Evolutionary conservation across 1,140 invertebrate species (phyloP).

Genomic region (Bombus huntii): DNA sequence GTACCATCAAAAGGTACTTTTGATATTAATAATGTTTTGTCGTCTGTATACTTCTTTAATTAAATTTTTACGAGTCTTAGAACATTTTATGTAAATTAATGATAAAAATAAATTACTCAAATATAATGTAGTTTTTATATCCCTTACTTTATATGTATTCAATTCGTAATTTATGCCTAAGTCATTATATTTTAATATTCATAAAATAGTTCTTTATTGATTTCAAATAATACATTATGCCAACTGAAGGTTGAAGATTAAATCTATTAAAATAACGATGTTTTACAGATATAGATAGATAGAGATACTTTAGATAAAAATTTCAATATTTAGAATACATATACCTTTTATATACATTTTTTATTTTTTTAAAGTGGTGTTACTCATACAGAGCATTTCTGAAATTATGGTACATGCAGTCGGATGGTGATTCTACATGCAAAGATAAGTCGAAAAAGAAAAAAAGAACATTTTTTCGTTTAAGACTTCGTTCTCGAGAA

Average conservation of each 20-base stretch:
- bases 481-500: too few relatives aligned
- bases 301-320: too few relatives aligned
- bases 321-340: background rate
- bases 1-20: constrained; percentile 90
- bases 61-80: constrained; percentile 72
- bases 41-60: constrained; percentile 93
- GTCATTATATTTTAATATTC: background rate
- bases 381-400: too few relatives aligned
- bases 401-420: too few relatives aligned
- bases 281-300: background rate
- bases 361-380: too few relatives aligned
- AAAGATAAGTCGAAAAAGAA: too few relatives aligned
- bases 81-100: constrained; percentile 44
- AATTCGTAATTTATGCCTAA: background rate
- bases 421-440: too few relatives aligned
- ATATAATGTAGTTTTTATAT: background rate
- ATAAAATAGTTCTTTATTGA: background rate
- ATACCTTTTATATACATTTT: background rate
- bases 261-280: background rate
- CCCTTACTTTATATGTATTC: too few relatives aligned
- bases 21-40: constrained; percentile 88
- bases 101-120: constrained; percentile 9
- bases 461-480: too few relatives aligned
- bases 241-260: background rate
- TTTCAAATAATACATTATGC: background rate